Evolutionary conservation across 2,888 invertebrate genomes (phyloP).

Genomic region (Chorisops tibialis): DNA sequence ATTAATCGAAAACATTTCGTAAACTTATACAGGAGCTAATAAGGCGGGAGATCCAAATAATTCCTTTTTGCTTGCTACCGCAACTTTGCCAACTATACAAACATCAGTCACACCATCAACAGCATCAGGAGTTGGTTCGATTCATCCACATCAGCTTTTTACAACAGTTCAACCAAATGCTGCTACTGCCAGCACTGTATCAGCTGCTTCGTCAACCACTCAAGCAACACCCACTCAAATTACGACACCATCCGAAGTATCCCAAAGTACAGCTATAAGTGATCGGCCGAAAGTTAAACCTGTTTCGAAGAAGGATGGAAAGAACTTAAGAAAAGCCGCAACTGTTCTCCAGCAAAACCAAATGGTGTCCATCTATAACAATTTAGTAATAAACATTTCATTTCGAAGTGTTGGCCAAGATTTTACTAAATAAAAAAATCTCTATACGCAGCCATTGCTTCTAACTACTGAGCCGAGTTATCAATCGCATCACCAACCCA

Average conservation of each 20-base stretch:
- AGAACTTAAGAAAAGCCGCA: constrained; percentile 64
- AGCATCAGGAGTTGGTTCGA: constrained; percentile 1
- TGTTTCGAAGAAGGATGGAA: constrained; percentile 74
- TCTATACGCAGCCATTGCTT: constrained; percentile 34
- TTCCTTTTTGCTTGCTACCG: constrained; percentile 27
- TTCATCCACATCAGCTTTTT: constrained; percentile 7
- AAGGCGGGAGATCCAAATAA: constrained; percentile 24
- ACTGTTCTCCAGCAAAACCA: constrained; percentile 51
- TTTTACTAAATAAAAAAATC: constrained; percentile 6
- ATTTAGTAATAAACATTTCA: constrained; percentile 45
- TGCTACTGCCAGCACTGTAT: neutral
- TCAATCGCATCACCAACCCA: constrained; percentile 29
- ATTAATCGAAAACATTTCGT: no score
- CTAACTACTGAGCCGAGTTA: constrained; percentile 39
- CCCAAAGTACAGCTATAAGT: constrained; percentile 71
- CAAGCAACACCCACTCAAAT: constrained; percentile 38
- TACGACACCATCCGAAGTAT: constrained; percentile 52
- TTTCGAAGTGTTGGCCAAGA: neutral
- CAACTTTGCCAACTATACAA: constrained; percentile 19
- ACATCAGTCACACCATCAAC: constrained; percentile 4
- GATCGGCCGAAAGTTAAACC: constrained; percentile 82
- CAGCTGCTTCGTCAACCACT: neutral
- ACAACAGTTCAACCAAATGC: neutral
- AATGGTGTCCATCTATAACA: constrained; percentile 52
- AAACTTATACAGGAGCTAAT: constrained; percentile 22